These are phyloP conservation scores for Sinhomidia bicolor DNA, from an alignment of 2,888 invertebrate genomes.

Conservation along the genomic window DNA sequence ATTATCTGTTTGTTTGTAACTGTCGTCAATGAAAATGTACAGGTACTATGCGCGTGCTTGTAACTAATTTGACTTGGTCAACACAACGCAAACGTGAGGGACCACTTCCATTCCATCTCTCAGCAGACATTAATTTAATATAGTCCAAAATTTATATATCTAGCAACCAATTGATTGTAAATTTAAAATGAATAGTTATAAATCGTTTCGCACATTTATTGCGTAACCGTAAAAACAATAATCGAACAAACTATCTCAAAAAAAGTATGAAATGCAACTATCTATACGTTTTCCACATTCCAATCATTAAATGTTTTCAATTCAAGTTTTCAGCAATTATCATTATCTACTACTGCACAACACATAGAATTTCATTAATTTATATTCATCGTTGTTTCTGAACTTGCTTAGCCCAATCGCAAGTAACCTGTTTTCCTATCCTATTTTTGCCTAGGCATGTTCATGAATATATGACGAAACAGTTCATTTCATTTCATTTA, in stretches of 20 bases:
- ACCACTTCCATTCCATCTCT: not conserved
- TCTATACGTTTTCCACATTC: conserved; percentile 44
- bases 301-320: conserved; percentile 10
- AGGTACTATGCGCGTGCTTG: not conserved
- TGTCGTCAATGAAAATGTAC: not conserved
- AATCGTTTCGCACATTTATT: not conserved
- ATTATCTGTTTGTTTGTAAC: not conserved
- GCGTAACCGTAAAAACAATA: not conserved
- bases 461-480: conserved; percentile 39
- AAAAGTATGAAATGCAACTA: not conserved
- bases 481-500: not conserved
- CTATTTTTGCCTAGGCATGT: conserved; percentile 1
- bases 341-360: not conserved
- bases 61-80: not conserved
- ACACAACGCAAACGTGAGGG: not conserved
- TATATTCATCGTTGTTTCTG: not conserved
- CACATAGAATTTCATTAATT: not conserved
- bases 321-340: not conserved
- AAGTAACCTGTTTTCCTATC: conserved; percentile 38
- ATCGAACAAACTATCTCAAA: not conserved
- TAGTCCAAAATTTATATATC: not conserved
- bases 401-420: conserved; percentile 4
- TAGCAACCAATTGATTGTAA: not conserved
- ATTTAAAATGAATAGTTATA: not conserved
- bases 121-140: not conserved